Evolutionary conservation across 2,113 vertebrate genomes (phyloP).

Genomic region (Etia nguti): DNA sequence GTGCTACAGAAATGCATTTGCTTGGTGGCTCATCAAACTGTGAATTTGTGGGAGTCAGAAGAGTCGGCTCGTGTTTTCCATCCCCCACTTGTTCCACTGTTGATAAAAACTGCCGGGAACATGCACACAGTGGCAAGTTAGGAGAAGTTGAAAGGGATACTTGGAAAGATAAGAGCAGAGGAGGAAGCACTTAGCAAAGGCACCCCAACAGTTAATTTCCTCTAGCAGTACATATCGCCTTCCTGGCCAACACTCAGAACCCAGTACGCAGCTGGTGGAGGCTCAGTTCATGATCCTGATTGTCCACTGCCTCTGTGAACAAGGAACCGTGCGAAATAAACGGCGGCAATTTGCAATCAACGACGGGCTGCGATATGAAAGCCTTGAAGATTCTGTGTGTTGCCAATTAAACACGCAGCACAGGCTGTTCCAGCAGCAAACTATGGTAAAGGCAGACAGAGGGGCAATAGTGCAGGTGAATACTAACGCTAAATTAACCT

Average conservation of each 20-base stretch:
- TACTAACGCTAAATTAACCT: background rate
- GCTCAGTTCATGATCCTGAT: constrained; percentile 20
- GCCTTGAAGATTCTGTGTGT: background rate
- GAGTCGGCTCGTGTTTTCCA: background rate
- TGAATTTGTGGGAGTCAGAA: constrained; percentile 18
- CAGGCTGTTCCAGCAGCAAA: background rate
- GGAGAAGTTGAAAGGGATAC: constrained; percentile 29
- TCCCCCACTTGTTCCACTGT: background rate
- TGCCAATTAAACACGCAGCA: background rate
- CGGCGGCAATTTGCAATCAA: background rate
- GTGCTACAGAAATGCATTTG: background rate
- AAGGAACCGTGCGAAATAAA: background rate
- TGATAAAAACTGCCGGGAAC: constrained; percentile 2
- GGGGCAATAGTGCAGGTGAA: background rate
- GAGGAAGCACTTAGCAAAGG: constrained; percentile 49
- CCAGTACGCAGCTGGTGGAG: background rate
- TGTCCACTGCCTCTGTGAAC: constrained; percentile 6
- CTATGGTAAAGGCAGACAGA: background rate
- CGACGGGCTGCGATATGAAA: background rate
- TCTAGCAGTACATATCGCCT: constrained; percentile 19
- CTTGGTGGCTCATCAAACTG: background rate
- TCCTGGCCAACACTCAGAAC: background rate
- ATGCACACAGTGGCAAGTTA: background rate
- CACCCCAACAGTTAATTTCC: constrained; percentile 42
- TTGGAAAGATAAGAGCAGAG: constrained; percentile 27